Evolutionary conservation across 2,113 vertebrate species (phyloP).

Genomic region (Dipodomys merriami): DNA sequence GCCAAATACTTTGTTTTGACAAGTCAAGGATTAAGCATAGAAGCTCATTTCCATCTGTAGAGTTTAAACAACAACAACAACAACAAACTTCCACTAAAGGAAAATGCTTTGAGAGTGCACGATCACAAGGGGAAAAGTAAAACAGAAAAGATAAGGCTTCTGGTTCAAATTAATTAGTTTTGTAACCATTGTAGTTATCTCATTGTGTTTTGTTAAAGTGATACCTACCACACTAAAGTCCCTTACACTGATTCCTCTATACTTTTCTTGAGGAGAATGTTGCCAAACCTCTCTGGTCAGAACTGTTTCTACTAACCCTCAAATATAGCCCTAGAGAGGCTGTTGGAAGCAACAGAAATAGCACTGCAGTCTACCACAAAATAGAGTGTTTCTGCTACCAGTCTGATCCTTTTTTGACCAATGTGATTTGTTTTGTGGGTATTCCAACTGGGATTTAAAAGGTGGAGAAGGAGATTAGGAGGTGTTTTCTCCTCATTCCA

Average conservation of each 20-base stretch:
- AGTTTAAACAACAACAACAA: background rate
- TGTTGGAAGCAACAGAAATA: slow-evolving; percentile 75
- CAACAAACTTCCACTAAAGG: background rate
- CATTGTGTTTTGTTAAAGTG: slow-evolving; percentile 32
- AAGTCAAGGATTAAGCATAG: slow-evolving; percentile 10
- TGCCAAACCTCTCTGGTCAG: slow-evolving; percentile 74
- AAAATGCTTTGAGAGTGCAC: background rate
- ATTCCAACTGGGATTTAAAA: slow-evolving; percentile 59
- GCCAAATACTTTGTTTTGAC: slow-evolving; percentile 51
- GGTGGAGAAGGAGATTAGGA: slow-evolving; percentile 1
- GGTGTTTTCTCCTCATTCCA: background rate
- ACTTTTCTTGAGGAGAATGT: background rate
- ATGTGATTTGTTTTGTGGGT: slow-evolving; percentile 28
- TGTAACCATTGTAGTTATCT: background rate
- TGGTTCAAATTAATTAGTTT: slow-evolving; percentile 46
- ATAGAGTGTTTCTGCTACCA: slow-evolving; percentile 57
- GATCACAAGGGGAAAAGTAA: background rate
- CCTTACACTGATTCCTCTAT: background rate
- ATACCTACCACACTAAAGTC: slow-evolving; percentile 32
- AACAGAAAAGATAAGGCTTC: background rate
- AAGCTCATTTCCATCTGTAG: background rate
- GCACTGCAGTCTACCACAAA: slow-evolving; percentile 63
- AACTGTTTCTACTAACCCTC: slow-evolving; percentile 60
- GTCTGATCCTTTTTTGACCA: slow-evolving; percentile 39
- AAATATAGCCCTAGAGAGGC: slow-evolving; percentile 68